A percentile compares a stretch with the other conserved stretches of the same genome.
Evolutionary conservation across 1,140 invertebrate genomes (phyloP).

Genomic region (Pogonomyrmex barbatus): DNA sequence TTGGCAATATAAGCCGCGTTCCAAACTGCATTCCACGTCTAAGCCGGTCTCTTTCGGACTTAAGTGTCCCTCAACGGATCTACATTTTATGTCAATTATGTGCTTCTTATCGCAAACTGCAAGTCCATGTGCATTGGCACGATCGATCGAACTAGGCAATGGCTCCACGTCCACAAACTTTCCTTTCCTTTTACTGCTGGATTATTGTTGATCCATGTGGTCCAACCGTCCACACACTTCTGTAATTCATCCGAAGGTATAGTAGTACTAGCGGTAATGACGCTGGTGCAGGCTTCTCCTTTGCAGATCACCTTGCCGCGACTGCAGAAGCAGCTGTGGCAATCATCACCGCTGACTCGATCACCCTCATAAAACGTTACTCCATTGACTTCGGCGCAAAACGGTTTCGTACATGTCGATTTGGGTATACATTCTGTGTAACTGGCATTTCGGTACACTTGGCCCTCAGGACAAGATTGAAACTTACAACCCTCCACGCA

Average conservation of each 20-base stretch:
- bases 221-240: conserved; percentile 90
- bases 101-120: conserved; percentile 87
- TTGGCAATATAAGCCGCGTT: conserved; percentile 90
- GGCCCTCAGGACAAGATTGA: conserved; percentile 90
- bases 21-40: conserved; percentile 91
- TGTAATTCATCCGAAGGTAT: conserved; percentile 79
- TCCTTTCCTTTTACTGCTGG: conserved; percentile 80
- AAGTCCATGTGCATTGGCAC: conserved; percentile 81
- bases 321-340: conserved; percentile 92
- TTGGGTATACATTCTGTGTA: conserved; percentile 91
- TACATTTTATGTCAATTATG: conserved; percentile 92
- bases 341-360: conserved; percentile 90
- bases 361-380: conserved; percentile 92
- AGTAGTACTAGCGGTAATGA: conserved; percentile 64
- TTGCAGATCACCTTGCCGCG: conserved; percentile 89
- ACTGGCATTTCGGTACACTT: conserved; percentile 90
- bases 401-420: conserved; percentile 89
- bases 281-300: conserved; percentile 88
- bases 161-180: conserved; percentile 88
- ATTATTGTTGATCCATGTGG: conserved; percentile 90
- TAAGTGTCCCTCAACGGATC: conserved; percentile 88
- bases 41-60: conserved; percentile 90
- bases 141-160: conserved; percentile 84
- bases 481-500: conserved; percentile 93
- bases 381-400: conserved; percentile 90